phyloP scores from a whole-genome alignment of 2,113 vertebrate genomes.

The Talpa occidentalis region DNA sequence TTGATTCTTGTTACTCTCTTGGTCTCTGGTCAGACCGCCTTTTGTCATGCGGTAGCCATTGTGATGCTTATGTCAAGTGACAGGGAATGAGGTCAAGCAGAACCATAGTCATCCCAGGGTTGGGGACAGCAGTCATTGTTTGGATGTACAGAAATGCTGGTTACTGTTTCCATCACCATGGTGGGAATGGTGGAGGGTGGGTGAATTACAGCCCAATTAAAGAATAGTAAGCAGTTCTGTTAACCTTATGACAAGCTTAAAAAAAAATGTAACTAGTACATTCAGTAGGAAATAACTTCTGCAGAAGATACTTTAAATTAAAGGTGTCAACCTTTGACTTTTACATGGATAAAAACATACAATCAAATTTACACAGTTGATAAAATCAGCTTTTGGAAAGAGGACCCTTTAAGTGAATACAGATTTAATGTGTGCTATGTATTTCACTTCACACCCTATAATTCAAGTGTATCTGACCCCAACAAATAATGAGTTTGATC shows the following conservation, averaged over 20 bases:
- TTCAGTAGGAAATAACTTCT: no score
- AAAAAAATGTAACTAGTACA: not conserved
- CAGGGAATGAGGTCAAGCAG: not conserved
- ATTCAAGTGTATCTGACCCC: not conserved
- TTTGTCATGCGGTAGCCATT: not conserved
- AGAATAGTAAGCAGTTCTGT: not conserved
- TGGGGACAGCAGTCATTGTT: not conserved
- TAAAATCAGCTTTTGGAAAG: conserved; percentile 17
- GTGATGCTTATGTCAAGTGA: not conserved
- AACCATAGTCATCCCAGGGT: not conserved
- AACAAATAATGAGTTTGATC: not conserved
- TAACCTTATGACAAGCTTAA: not conserved
- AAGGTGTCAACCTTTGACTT: no score
- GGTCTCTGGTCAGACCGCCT: not conserved
- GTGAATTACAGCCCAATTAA: fast-evolving
- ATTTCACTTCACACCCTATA: not conserved
- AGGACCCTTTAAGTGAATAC: not conserved
- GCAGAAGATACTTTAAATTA: no score
- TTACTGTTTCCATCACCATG: not conserved
- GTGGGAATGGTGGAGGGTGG: fast-evolving
- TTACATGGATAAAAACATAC: not conserved
- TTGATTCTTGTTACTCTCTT: not conserved
- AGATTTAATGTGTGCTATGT: not conserved
- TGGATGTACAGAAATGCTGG: not conserved
- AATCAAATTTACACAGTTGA: not conserved